These are phyloP conservation scores for Staurois parvus DNA, from an alignment of 2,797 vertebrate genomes.

Conservation along the genomic window DNA sequence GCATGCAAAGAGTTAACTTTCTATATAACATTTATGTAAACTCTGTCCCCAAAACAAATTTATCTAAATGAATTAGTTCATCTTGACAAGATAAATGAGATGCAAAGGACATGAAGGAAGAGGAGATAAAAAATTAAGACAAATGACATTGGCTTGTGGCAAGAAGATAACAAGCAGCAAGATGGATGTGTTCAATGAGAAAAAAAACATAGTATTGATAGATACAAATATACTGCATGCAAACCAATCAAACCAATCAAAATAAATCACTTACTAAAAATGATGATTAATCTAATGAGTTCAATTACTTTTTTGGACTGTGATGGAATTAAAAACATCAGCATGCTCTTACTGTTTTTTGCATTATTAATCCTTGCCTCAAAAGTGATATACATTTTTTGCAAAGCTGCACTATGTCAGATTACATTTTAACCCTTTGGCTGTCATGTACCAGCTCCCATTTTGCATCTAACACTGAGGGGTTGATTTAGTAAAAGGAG, in stretches of 20 bases:
- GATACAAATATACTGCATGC: conserved; percentile 56
- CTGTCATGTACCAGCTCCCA: too few relatives aligned
- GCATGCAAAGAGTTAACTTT: conserved; percentile 35
- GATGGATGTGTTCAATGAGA: conserved; percentile 55
- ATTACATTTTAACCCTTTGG: too few relatives aligned
- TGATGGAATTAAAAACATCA: neutral
- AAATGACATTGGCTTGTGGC: conserved; percentile 57
- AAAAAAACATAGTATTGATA: conserved; percentile 57
- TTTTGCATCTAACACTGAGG: too few relatives aligned
- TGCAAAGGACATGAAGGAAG: conserved; percentile 67
- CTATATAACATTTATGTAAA: conserved; percentile 60
- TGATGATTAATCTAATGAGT: conserved; percentile 55
- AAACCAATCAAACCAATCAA: conserved; percentile 63
- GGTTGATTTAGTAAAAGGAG: too few relatives aligned
- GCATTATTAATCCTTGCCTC: neutral
- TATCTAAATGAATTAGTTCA: conserved; percentile 67
- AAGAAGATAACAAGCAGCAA: conserved; percentile 62
- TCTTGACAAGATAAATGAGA: conserved; percentile 64
- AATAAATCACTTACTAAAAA: conserved; percentile 61
- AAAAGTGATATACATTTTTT: neutral
- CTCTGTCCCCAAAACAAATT: conserved; percentile 65
- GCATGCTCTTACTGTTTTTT: neutral
- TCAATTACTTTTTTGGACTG: neutral
- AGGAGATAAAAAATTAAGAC: conserved; percentile 65
- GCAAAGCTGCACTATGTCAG: too few relatives aligned